Evolutionary conservation across 2,113 vertebrate species (phyloP).

Genomic region (Micromys minutus): DNA sequence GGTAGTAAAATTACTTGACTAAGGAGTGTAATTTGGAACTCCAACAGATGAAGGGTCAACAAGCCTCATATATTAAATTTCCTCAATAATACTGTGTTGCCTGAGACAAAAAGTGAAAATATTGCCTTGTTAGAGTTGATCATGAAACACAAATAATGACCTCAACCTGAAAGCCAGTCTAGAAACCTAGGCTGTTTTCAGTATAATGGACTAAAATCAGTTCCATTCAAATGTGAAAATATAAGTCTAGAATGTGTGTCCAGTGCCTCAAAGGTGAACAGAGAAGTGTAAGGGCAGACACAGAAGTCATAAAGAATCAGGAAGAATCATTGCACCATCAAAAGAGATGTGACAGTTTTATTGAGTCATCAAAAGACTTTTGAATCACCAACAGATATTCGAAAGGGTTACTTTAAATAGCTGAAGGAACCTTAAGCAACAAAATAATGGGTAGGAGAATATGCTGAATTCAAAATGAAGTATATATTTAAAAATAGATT

Average conservation of each 20-base stretch:
- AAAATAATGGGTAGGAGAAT: neutral
- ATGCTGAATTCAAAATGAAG: neutral
- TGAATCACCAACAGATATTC: neutral
- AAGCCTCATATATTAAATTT: neutral
- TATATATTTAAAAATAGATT: neutral
- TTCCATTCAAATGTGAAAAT: neutral
- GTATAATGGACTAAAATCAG: neutral
- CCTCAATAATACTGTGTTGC: neutral
- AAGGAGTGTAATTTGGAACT: neutral
- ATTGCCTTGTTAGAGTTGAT: neutral
- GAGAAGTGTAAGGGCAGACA: neutral
- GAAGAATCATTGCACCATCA: neutral
- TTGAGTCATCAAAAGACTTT: neutral
- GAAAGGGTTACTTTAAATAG: neutral
- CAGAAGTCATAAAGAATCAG: neutral
- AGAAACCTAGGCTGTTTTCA: neutral
- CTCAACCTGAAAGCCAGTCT: neutral
- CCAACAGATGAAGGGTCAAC: neutral
- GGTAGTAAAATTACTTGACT: neutral
- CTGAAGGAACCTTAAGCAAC: neutral
- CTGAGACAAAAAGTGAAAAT: neutral
- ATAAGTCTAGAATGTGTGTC: neutral
- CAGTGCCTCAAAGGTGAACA: neutral
- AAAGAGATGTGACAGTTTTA: neutral
- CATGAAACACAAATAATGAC: neutral